These are phyloP conservation scores for Liasis olivaceus DNA, from an alignment of 2,797 vertebrate species.

Conservation along the genomic window DNA sequence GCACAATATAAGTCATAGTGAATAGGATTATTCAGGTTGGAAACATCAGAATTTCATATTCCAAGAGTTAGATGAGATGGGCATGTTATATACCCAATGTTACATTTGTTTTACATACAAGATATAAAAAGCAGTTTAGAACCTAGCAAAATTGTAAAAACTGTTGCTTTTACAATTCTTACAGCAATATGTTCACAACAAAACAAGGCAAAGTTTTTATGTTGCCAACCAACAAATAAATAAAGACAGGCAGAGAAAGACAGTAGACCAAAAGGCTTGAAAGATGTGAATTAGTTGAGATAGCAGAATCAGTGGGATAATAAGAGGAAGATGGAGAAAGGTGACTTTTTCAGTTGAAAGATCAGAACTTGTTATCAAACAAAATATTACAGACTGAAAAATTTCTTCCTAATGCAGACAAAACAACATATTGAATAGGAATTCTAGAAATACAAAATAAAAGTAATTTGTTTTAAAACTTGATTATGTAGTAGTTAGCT, in stretches of 20 bases:
- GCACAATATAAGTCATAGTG: conserved; percentile 64
- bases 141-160: rapidly evolving
- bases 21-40: conserved; percentile 23
- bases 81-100: neutral
- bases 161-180: neutral
- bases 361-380: neutral
- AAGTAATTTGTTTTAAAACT: neutral
- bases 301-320: neutral
- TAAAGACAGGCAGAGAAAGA: neutral
- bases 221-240: neutral
- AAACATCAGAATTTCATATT: neutral
- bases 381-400: neutral
- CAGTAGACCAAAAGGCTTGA: neutral
- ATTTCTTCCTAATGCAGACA: neutral
- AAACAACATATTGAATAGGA: neutral
- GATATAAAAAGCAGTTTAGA: neutral
- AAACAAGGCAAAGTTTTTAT: neutral
- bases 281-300: neutral
- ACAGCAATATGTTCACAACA: neutral
- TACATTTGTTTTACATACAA: neutral
- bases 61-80: neutral
- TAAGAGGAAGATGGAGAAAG: neutral
- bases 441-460: neutral
- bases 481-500: neutral
- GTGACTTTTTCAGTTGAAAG: neutral